Conservation (phyloP, 1,140 invertebrate species). For the Adelges cooleyi region DNA sequence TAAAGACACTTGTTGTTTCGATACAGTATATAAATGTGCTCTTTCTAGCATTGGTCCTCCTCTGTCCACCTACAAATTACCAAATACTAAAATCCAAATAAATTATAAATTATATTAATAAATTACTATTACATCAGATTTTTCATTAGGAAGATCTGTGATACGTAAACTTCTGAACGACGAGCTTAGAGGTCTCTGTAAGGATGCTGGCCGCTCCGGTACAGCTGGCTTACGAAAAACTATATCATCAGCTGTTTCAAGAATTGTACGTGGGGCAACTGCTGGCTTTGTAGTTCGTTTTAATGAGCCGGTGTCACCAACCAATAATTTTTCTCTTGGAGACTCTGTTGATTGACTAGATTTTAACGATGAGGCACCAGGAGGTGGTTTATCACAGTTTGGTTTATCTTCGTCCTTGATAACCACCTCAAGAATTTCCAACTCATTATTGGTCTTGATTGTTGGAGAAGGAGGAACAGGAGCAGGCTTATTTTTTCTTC, state of each 20-base stretch:
- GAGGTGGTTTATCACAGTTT: constrained; percentile 20
- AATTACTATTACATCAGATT: constrained; percentile 10
- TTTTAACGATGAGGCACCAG: background rate
- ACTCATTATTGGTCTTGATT: background rate
- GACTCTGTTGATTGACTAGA: constrained; percentile 5
- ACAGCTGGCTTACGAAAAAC: constrained; percentile 48
- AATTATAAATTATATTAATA: background rate
- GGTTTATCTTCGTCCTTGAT: constrained; percentile 1
- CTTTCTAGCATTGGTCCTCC: constrained; percentile 44
- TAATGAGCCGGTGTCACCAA: background rate
- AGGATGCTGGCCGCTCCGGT: constrained; percentile 55
- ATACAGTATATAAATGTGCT: constrained; percentile 53
- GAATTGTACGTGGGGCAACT: constrained; percentile 32
- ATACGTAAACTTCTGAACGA: constrained; percentile 33
- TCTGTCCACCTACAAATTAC: constrained; percentile 10
- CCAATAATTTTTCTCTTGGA: constrained; percentile 7
- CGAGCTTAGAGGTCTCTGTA: constrained; percentile 43
- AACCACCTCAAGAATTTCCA: background rate
- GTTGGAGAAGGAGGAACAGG: constrained; percentile 47
- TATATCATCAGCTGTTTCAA: constrained; percentile 28
- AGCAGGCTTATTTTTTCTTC: constrained; percentile 56
- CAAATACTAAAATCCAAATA: constrained; percentile 5
- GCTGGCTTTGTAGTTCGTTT: constrained; percentile 30
- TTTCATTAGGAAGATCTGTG: constrained; percentile 6
- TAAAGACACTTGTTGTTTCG: constrained; percentile 57